These are phyloP conservation scores for Anableps anableps DNA, from an alignment of 2,797 vertebrate genomes.

Conservation along the genomic window DNA sequence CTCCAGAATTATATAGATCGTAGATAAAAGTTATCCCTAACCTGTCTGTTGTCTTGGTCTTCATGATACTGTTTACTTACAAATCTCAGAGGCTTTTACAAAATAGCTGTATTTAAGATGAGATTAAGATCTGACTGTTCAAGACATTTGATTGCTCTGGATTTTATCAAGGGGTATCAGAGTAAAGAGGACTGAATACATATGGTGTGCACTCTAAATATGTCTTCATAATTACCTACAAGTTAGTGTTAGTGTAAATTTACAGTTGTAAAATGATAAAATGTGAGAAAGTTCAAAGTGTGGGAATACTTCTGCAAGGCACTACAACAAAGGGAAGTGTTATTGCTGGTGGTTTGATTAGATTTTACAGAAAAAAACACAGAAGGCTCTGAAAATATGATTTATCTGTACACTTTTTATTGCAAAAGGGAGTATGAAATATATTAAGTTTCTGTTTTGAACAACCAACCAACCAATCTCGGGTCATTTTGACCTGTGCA, in stretches of 20 bases:
- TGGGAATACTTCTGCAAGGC: not conserved
- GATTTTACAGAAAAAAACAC: not conserved
- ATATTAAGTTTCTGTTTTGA: slow-evolving; percentile 11
- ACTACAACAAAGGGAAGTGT: not conserved
- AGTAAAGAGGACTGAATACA: not conserved
- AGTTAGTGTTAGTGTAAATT: not conserved
- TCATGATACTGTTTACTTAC: not conserved
- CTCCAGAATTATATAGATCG: too few species aligned
- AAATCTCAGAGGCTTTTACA: not conserved
- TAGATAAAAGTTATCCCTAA: too few species aligned
- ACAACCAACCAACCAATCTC: slow-evolving; percentile 8
- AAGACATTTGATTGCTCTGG: not conserved
- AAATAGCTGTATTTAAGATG: not conserved
- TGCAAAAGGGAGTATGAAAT: not conserved
- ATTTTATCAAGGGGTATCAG: not conserved
- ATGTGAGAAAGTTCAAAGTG: not conserved
- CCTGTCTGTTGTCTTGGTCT: not conserved
- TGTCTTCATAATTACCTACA: not conserved
- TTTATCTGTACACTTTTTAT: not conserved
- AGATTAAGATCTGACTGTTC: not conserved
- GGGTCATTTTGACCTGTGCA: not conserved
- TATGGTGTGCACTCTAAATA: not conserved
- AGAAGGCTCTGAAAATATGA: not conserved
- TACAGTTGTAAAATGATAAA: not conserved
- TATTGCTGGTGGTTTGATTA: not conserved